phyloP scores from a whole-genome alignment of 2,113 vertebrate genomes.

The Lasiurus cinereus region DNA sequence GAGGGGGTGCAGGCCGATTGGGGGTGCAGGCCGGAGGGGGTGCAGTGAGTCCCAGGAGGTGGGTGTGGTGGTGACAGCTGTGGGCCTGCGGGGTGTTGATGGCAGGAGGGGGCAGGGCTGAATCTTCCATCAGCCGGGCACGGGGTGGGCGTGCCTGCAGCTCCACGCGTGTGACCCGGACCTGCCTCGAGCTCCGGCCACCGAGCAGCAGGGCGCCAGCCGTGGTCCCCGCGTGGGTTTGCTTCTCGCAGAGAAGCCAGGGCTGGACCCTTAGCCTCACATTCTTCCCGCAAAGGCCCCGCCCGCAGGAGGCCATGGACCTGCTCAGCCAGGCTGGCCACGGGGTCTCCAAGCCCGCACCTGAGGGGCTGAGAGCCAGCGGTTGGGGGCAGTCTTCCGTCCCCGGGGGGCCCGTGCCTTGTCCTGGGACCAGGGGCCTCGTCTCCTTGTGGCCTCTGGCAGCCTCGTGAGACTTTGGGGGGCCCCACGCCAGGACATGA shows the following conservation, averaged over 20 bases:
- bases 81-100: no score
- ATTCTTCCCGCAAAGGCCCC: no score
- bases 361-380: background rate
- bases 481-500: fast-evolving
- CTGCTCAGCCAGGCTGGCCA: no score
- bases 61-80: no score
- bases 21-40: no score
- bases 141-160: no score
- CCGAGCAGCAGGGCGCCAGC: no score
- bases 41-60: no score
- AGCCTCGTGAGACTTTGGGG: fast-evolving
- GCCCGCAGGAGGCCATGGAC: background rate
- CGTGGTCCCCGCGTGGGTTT: background rate
- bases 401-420: background rate
- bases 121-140: no score
- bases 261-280: no score
- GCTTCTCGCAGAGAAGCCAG: no score
- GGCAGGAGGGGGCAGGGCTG: no score
- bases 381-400: background rate
- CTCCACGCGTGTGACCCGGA: background rate
- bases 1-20: background rate
- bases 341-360: fast-evolving
- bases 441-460: background rate
- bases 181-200: background rate
- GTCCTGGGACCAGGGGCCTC: background rate